Evolutionary conservation across 2,113 vertebrate genomes (phyloP), one percentile per base, ranked within the genome.

Genomic region (Nycticebus coucang): DNA sequence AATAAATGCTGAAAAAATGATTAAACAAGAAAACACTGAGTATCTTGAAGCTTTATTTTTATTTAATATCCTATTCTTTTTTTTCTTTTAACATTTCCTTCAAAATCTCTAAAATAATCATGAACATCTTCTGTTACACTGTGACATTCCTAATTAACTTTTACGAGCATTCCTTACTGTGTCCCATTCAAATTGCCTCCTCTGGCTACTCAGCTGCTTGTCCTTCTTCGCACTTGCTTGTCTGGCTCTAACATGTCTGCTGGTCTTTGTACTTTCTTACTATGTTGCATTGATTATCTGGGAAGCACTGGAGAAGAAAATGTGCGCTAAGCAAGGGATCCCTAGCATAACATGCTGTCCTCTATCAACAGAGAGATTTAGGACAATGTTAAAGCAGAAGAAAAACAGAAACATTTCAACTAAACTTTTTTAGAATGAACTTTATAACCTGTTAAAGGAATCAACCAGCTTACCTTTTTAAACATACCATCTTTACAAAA

Each of bases 41-140:
- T 0, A 91, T 41, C 22, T 45, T 60, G 15, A 77, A 90, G 55
- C 2, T 84, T 93, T 89, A 60, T 62, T 85, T 93, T 71, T 89
- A 59, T 71, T 22, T 78, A 82, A 35, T 72, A 57, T 15, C 22
- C 68, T 79, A 55, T 62, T 37, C 21, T 91, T 30, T 50, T 33
- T 35, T 21, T 64, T 64, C 26, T 64, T 62, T 64, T 64, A 11
- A 79, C 5, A 83, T 59, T 86, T 87, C 87, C 71, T 84, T 92
- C 74, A 91, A 87, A 80, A 33, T 84, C 17, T 91, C 83, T 89
- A 80, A 84, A 91, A 74, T 83, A 91, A 57, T 41, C 19, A 86
- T 57, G 60, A 90, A 87, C 30, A 13, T 75, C 45, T 60, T 94
- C 35, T 83, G 86, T 81, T 92, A 75, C 24, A 84, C 18, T 79